phyloP scores from a whole-genome alignment of 1,140 invertebrate species.

The Cardiocondyla obscurior region DNA sequence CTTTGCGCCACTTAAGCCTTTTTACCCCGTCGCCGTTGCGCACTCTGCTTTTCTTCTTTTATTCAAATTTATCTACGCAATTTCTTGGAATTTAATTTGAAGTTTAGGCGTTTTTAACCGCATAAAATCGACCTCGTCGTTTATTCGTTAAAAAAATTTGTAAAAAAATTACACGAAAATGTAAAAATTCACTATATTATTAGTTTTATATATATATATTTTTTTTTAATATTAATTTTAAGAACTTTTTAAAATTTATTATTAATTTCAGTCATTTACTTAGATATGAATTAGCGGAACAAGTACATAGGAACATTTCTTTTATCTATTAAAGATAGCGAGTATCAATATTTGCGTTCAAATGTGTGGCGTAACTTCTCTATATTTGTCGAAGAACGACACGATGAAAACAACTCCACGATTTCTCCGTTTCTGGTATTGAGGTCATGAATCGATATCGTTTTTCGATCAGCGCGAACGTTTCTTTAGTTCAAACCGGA shows the following conservation, averaged over 20 bases:
- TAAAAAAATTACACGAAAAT: too few relatives aligned
- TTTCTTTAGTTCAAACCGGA: constrained; percentile 26
- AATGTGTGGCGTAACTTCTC: neutral
- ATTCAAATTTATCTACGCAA: neutral
- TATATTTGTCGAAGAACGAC: constrained; percentile 2
- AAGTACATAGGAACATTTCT: neutral
- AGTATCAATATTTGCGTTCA: neutral
- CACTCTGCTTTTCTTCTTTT: neutral
- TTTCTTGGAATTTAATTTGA: neutral
- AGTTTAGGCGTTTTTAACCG: neutral
- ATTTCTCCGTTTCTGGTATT: neutral
- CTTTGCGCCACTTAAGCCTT: constrained; percentile 21
- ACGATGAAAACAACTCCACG: neutral
- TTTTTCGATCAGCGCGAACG: constrained; percentile 40
- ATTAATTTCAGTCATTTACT: neutral
- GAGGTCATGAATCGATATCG: constrained; percentile 39
- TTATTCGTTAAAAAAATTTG: neutral
- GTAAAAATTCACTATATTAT: too few relatives aligned
- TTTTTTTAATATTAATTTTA: neutral
- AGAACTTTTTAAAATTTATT: neutral
- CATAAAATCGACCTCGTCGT: neutral
- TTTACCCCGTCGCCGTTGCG: neutral
- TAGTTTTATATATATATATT: too few relatives aligned
- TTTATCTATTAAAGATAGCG: neutral
- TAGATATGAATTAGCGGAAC: neutral